These are phyloP conservation scores for Calycopis cecrops DNA, from an alignment of 1,140 invertebrate species.

Conservation along the genomic window DNA sequence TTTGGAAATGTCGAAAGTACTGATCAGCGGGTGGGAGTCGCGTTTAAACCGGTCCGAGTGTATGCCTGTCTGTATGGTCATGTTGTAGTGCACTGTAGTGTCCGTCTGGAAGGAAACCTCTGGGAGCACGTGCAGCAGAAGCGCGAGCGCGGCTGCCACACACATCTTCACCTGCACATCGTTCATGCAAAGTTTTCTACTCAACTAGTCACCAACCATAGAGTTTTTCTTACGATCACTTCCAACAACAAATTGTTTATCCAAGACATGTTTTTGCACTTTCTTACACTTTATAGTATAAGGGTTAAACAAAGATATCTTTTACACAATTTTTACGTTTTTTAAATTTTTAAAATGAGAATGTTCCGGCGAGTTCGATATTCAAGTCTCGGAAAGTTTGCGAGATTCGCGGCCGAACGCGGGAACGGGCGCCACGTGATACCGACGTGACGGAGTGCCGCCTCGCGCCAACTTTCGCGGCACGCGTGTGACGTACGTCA, in stretches of 20 bases:
- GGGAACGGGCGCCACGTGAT: background rate
- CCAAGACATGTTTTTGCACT: background rate
- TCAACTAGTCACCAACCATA: background rate
- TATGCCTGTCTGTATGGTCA: background rate
- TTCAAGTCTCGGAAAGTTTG: background rate
- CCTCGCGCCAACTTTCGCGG: background rate
- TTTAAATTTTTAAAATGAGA: background rate
- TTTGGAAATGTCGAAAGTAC: constrained; percentile 52
- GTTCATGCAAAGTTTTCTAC: background rate
- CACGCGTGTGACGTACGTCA: constrained; percentile 10
- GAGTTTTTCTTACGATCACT: background rate
- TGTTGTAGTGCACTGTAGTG: constrained; percentile 11
- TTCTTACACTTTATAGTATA: too few relatives aligned
- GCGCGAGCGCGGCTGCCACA: constrained; percentile 16
- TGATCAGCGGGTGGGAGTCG: constrained; percentile 46
- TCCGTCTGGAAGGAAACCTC: background rate
- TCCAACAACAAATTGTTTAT: background rate
- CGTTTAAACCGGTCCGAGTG: constrained; percentile 26
- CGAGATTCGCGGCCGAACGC: background rate
- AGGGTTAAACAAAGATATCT: background rate
- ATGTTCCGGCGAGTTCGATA: background rate
- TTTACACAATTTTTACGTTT: background rate
- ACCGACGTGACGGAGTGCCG: constrained; percentile 3
- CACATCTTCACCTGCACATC: constrained; percentile 18
- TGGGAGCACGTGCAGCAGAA: constrained; percentile 19